Conservation (phyloP, 2,797 vertebrate species). For the Lepus oiostolus region DNA sequence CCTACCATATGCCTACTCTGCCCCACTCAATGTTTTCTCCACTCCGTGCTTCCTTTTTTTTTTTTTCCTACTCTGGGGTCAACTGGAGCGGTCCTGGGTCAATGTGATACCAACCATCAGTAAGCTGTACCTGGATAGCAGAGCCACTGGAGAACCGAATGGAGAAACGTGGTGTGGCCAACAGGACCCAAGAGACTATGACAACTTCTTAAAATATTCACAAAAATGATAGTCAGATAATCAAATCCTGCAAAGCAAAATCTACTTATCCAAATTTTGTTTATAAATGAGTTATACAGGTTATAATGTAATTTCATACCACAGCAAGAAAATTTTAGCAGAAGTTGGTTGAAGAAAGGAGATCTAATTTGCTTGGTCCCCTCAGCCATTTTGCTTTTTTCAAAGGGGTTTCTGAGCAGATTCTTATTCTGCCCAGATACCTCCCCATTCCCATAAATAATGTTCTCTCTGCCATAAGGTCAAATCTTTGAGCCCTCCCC, state of each 20-base stretch:
- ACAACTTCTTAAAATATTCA: constrained; percentile 12
- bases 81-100: not conserved
- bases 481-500: not conserved
- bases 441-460: not conserved
- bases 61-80: not conserved
- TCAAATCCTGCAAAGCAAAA: not conserved
- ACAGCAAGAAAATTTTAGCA: not conserved
- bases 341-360: not conserved
- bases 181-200: not conserved
- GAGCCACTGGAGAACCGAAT: not conserved
- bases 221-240: not conserved
- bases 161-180: not conserved
- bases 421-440: not conserved
- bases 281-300: not conserved
- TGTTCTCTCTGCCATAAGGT: not conserved
- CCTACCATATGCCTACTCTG: not conserved
- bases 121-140: not conserved
- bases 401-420: not conserved
- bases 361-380: not conserved
- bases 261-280: not conserved
- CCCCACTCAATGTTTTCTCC: not conserved
- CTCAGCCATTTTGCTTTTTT: not conserved
- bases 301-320: not conserved
- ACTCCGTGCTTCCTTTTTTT: not conserved
- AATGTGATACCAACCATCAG: not conserved